A percentile compares a stretch with the other conserved stretches of the same genome.
Evolutionary conservation across 2,888 invertebrate species (phyloP).

Genomic region (Ellobium chinense): DNA sequence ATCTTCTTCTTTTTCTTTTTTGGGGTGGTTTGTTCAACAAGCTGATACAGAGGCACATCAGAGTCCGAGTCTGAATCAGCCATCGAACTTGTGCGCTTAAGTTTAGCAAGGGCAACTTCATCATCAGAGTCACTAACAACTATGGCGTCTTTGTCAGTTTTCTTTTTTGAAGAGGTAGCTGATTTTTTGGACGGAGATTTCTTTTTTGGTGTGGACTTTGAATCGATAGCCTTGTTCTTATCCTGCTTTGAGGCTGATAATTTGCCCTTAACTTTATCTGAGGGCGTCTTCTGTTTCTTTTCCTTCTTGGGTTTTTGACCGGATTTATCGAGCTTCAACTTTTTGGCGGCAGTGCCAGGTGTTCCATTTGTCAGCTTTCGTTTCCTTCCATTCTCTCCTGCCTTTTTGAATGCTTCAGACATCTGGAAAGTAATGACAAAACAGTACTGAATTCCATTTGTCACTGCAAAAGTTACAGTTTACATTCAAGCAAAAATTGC

Average conservation of each 20-base stretch:
- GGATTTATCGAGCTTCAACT: conserved; percentile 58
- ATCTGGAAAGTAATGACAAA: conserved; percentile 59
- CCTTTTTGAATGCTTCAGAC: conserved; percentile 62
- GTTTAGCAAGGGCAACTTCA: conserved; percentile 54
- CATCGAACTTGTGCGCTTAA: conserved; percentile 50
- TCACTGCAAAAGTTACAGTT: too few species aligned
- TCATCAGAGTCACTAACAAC: conserved; percentile 50
- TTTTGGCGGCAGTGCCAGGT: conserved; percentile 51
- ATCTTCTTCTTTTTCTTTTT: conserved; percentile 53
- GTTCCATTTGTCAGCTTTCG: conserved; percentile 52
- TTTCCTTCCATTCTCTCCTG: conserved; percentile 60
- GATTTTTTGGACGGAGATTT: conserved; percentile 40
- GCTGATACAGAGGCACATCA: conserved; percentile 62
- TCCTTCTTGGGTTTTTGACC: conserved; percentile 54
- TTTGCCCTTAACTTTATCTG: not conserved
- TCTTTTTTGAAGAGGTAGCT: conserved; percentile 47
- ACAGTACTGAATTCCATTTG: too few species aligned
- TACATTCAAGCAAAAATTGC: too few species aligned
- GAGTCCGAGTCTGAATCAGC: conserved; percentile 54
- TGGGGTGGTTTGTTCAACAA: conserved; percentile 58
- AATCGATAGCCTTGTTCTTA: conserved; percentile 21
- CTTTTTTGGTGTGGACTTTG: conserved; percentile 39
- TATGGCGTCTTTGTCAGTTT: conserved; percentile 34
- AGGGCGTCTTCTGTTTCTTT: conserved; percentile 16
- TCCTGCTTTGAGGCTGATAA: conserved; percentile 9